phyloP scores from a whole-genome alignment of 2,888 invertebrate species.

The Eristalis intricaria region DNA sequence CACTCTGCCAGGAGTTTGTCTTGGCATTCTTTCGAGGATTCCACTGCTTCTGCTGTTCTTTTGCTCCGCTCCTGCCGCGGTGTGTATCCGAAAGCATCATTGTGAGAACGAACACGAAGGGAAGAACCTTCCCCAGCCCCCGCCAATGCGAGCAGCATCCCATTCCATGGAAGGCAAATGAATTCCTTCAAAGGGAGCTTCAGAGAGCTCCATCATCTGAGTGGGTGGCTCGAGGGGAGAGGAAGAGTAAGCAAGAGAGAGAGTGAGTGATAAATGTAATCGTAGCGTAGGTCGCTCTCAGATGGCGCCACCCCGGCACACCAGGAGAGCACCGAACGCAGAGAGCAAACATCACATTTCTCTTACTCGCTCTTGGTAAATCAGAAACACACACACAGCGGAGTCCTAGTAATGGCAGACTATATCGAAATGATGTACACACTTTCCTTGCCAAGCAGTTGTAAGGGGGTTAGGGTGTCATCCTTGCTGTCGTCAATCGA shows the following conservation, averaged over 20 bases:
- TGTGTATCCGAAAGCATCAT: slow-evolving; percentile 68
- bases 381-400: slow-evolving; percentile 39
- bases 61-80: slow-evolving; percentile 35
- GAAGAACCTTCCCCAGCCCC: background rate
- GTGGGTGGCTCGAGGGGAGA: slow-evolving; percentile 42
- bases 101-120: slow-evolving; percentile 38
- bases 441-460: slow-evolving; percentile 2
- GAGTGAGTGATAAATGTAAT: slow-evolving; percentile 23
- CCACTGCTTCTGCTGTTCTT: too few species aligned
- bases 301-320: background rate
- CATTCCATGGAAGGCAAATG: slow-evolving; percentile 26
- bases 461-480: slow-evolving; percentile 59
- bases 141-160: background rate
- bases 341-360: slow-evolving; percentile 12
- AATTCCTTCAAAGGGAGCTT: slow-evolving; percentile 40
- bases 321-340: slow-evolving; percentile 19
- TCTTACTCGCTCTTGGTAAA: slow-evolving; percentile 27
- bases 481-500: slow-evolving; percentile 61
- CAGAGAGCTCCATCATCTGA: slow-evolving; percentile 14
- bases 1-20: slow-evolving; percentile 28
- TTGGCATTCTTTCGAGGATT: slow-evolving; percentile 26
- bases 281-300: background rate
- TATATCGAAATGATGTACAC: slow-evolving; percentile 37
- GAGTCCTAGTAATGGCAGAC: slow-evolving; percentile 38
- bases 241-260: too few species aligned